Percentiles rank a stretch among this genome's conserved stretches.
Conservation (phyloP, 1,140 invertebrate genomes). For the Drosophila jambulina region DNA sequence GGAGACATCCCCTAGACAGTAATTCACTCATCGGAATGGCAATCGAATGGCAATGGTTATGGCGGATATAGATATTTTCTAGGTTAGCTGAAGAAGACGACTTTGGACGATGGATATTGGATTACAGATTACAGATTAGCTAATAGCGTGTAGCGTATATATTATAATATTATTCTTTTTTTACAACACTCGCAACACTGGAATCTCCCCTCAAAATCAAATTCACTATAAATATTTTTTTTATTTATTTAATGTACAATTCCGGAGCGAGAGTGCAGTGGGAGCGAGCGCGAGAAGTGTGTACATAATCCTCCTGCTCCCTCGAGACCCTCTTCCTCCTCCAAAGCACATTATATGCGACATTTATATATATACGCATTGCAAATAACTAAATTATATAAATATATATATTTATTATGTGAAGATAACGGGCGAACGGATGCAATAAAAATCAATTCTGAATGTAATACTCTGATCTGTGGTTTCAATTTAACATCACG, state of each 20-base stretch:
- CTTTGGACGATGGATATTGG: constrained; percentile 21
- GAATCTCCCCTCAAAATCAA: constrained; percentile 36
- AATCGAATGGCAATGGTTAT: constrained; percentile 1
- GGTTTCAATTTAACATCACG: neutral
- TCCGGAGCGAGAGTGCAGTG: constrained; percentile 10
- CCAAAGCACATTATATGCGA: constrained; percentile 48
- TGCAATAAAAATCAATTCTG: constrained; percentile 68
- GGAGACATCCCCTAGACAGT: constrained; percentile 1
- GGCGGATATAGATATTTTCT: constrained; percentile 37
- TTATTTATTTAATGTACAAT: constrained; percentile 34
- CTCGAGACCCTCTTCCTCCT: neutral
- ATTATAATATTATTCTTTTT: constrained; percentile 34
- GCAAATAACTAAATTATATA: constrained; percentile 61
- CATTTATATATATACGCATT: constrained; percentile 42
- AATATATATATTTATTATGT: constrained; percentile 58
- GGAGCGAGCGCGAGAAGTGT: constrained; percentile 34
- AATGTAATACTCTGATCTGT: constrained; percentile 23
- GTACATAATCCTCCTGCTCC: constrained; percentile 39
- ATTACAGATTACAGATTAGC: constrained; percentile 25
- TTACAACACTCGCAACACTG: constrained; percentile 66
- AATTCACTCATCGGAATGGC: constrained; percentile 24
- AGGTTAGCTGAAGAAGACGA: constrained; percentile 27
- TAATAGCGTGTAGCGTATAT: constrained; percentile 35
- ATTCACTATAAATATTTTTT: constrained; percentile 23
- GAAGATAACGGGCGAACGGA: constrained; percentile 34